phyloP scores from a whole-genome alignment of 1,140 invertebrate species.

The Meloidogyne exigua region DNA sequence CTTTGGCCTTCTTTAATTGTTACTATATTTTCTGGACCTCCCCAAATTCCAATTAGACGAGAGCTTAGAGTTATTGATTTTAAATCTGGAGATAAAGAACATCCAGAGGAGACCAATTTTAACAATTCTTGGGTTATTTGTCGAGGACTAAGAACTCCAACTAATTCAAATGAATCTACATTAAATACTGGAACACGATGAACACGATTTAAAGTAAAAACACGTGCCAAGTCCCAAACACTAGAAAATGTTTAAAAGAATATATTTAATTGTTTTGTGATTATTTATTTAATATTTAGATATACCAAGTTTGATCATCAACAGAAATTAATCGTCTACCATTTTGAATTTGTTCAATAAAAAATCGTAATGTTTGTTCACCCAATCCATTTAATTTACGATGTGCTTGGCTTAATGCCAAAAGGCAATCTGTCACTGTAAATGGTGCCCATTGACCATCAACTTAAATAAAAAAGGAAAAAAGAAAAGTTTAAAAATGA shows the following conservation, averaged over 20 bases:
- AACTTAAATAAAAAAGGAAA: conserved; percentile 12
- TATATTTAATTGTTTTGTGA: too few species aligned
- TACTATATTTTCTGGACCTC: conserved; percentile 15
- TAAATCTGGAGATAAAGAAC: conserved; percentile 42
- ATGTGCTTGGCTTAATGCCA: conserved; percentile 33
- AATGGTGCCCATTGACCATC: conserved; percentile 39
- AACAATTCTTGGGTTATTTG: conserved; percentile 45
- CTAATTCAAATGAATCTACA: conserved; percentile 39
- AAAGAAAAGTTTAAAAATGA: not conserved
- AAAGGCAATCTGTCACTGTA: conserved; percentile 40
- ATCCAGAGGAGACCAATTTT: conserved; percentile 42
- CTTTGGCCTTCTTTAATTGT: conserved; percentile 12
- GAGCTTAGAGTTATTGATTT: conserved; percentile 35
- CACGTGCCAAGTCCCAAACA: conserved; percentile 49
- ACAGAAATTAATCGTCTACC: conserved; percentile 22
- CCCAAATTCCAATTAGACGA: conserved; percentile 40
- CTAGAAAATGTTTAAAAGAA: conserved; percentile 15
- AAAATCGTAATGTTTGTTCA: conserved; percentile 16
- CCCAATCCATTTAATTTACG: conserved; percentile 15
- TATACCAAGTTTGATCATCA: conserved; percentile 23
- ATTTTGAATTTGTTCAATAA: conserved; percentile 22
- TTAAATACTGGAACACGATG: conserved; percentile 50
- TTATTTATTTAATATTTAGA: conserved; percentile 22
- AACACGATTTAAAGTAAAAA: conserved; percentile 52
- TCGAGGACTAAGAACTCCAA: conserved; percentile 45